Base-by-base conservation (phyloP, 2,113 vertebrate species). In the Montifringilla adamsi region DNA sequence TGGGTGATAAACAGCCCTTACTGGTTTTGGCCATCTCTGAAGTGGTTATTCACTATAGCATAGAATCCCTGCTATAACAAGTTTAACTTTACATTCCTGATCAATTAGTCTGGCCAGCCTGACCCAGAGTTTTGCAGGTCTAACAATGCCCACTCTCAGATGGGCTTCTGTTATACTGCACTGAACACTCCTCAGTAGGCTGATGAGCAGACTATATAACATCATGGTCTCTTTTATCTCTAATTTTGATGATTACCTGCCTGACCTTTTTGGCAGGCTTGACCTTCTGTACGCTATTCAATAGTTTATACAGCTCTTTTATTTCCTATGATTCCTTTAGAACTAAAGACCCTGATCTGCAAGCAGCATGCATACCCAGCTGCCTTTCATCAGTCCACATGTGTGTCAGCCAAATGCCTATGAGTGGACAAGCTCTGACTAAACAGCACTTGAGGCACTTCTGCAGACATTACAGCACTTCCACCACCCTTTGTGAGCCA, bases 171-270 rank as follows among this genome's bases (percentile, higher is more conserved):
- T 69, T 70, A 13, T 10, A n/a, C 33, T 59, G 39, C 23, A 13
- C 44, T 43, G 68, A 66, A 63, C 50, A 43, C 60, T 77, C 47
- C 26, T 63, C 39, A 41, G 33, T 10, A 76, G 72, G 44, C 59
- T 81, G 60, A 31, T 44, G 26, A 86, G 21, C n/a, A 60, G 77
- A 76, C 6, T 68, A 27, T 50, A 37, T 37, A 64, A 73, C 13
- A 13, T 6, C 20, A 1, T n/a, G 37, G 5, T 56, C 31, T 78
- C 77, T 92, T 88, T 90, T 84, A 68, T 92, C 60, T 56, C 75
- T 82, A 69, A 90, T 94, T 96, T 90, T 59, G 52, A 67, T 93
- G 67, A 81, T 80, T 88, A 77, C 82, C 79, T 80, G 50, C 72
- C 90, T 92, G 84, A 90, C 68, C 47, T 81, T 47, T 93, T 67